phyloP scores from a whole-genome alignment of 2,888 invertebrate genomes.

The Tinea pellionella region DNA sequence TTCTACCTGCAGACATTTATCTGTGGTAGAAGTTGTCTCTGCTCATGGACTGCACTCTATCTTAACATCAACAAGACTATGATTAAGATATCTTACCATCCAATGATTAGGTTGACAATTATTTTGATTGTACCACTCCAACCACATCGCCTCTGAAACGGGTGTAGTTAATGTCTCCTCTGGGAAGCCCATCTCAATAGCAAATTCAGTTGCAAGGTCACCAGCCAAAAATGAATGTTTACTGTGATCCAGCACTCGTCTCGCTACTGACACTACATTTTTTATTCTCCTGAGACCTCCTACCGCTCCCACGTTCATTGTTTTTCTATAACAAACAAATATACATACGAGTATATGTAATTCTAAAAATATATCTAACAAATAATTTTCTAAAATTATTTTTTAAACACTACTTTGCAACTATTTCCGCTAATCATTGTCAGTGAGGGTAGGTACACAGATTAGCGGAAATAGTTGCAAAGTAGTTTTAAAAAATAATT shows the following conservation, averaged over 20 bases:
- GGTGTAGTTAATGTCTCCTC: constrained; percentile 80
- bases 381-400: too few relatives aligned
- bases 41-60: too few relatives aligned
- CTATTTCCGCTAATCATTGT: too few relatives aligned
- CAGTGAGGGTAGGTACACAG: too few relatives aligned
- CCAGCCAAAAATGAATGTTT: constrained; percentile 92
- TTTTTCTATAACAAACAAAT: constrained; percentile 61
- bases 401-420: too few relatives aligned
- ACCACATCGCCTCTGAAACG: constrained; percentile 76
- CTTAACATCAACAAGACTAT: background rate
- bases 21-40: too few relatives aligned
- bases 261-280: constrained; percentile 91
- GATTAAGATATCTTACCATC: constrained; percentile 64
- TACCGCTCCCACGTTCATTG: constrained; percentile 91
- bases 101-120: constrained; percentile 98
- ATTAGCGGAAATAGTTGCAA: too few relatives aligned
- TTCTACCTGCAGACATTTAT: too few relatives aligned
- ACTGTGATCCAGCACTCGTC: constrained; percentile 89
- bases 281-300: constrained; percentile 85
- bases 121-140: constrained; percentile 77
- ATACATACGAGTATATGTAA: too few relatives aligned
- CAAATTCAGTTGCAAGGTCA: constrained; percentile 89
- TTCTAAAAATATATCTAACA: too few relatives aligned
- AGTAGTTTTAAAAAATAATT: too few relatives aligned
- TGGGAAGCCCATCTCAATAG: constrained; percentile 87